Evolutionary conservation across 2,797 vertebrate genomes (phyloP), one percentile per base, ranked within the genome.

Genomic region (Esox lucius): DNA sequence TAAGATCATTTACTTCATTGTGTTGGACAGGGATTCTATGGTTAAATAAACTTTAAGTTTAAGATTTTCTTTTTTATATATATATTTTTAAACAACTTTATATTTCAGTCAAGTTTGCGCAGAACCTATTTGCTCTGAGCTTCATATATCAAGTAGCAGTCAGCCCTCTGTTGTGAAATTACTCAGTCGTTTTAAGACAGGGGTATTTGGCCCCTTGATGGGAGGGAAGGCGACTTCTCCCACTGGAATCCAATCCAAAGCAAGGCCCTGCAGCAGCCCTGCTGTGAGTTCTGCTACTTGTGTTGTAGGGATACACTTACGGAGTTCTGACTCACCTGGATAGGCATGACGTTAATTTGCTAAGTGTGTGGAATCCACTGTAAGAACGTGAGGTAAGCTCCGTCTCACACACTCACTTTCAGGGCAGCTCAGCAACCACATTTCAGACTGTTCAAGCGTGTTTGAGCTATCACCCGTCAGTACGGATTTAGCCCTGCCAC

Each of bases 401-500:
- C 56, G 8, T 73, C 17, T 31, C 67, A 35, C 66, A 61, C 53
- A 42, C 65, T 59, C 9, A 19, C n/a, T 80, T 64, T 59, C 22
- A 53, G 28, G 13, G 0, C 66, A 26, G 80, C 69, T 68, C 72
- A 46, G 70, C 71, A 86, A 79, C 35, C 72, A 31, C 31, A 33
- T 68, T 26, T 75, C 78, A 86, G 19, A 78, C 83, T 85, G 78
- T 83, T 86, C 48, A 46, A 73, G 79, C 76, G 78, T 77, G 77
- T 83, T 84, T 84, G 75, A 87, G 85, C 89, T 74, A 87, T 86
- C 76, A 76, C 84, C 83, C 81, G 83, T 85, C 88, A 84, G 78
- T 80, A 74, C 61, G 80, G 77, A 78, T 88, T 85, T 79, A 81
- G 76, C 53, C 59, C 53, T 12, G 28, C 70, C 28, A 75, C 80